Conservation (phyloP, 1,140 invertebrate species). For the Plutomurus gul region DNA sequence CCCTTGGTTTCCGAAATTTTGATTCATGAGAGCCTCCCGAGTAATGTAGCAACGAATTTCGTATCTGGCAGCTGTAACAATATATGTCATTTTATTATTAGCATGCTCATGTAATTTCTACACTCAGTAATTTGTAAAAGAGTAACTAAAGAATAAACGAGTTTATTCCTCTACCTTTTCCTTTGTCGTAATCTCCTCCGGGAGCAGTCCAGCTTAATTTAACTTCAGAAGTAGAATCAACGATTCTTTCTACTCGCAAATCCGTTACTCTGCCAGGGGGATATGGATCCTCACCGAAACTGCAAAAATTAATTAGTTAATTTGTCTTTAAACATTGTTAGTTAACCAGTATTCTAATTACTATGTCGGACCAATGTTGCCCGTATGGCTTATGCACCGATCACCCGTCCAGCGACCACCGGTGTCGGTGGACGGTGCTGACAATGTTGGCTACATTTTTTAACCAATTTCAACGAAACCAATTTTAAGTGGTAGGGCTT, state of each 20-base stretch:
- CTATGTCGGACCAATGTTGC: too few relatives aligned
- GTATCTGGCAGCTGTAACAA: conserved; percentile 52
- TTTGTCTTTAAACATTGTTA: too few relatives aligned
- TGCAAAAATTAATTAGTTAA: too few relatives aligned
- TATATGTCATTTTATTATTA: neutral
- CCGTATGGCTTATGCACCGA: too few relatives aligned
- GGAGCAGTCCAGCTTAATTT: conserved; percentile 57
- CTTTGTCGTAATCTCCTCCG: conserved; percentile 56
- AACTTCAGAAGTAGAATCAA: conserved; percentile 54
- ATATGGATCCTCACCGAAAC: conserved; percentile 53
- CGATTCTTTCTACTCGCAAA: conserved; percentile 50
- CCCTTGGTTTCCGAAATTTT: conserved; percentile 55
- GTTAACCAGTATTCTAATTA: too few relatives aligned
- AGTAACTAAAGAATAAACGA: neutral
- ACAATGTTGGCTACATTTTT: too few relatives aligned
- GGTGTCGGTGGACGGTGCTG: too few relatives aligned
- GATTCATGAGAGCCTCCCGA: conserved; percentile 53
- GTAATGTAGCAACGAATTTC: conserved; percentile 56
- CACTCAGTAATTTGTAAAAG: too few relatives aligned
- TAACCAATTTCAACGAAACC: too few relatives aligned
- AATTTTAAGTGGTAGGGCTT: too few relatives aligned
- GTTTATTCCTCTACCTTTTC: conserved; percentile 53
- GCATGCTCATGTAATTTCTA: neutral
- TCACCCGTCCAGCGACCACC: too few relatives aligned
- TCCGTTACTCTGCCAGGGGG: conserved; percentile 55